Evolutionary conservation across 2,888 invertebrate genomes (phyloP).

Genomic region (Lymantria monacha): DNA sequence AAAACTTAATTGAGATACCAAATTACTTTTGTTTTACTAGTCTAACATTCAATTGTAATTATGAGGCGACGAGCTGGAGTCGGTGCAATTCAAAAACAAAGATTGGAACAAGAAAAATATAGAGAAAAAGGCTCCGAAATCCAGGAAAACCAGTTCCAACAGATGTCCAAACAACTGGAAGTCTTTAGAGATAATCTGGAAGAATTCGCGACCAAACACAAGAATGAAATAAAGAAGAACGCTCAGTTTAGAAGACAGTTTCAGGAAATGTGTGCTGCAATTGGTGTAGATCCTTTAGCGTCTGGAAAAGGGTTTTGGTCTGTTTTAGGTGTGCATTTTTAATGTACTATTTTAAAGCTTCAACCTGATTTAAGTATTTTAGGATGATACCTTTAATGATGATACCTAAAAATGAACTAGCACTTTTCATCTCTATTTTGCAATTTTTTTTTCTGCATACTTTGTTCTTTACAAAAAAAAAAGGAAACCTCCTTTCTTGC

Average conservation of each 20-base stretch:
- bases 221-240: slow-evolving; percentile 96
- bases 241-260: slow-evolving; percentile 97
- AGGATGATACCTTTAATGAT: no score
- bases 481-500: no score
- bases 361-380: no score
- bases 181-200: slow-evolving; percentile 95
- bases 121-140: slow-evolving; percentile 95
- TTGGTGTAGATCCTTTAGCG: slow-evolving; percentile 98
- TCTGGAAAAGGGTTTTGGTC: slow-evolving; percentile 99
- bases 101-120: slow-evolving; percentile 93
- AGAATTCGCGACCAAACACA: slow-evolving; percentile 97
- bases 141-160: slow-evolving; percentile 95
- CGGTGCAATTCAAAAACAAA: slow-evolving; percentile 95
- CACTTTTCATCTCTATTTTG: no score
- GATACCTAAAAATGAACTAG: no score
- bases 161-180: slow-evolving; percentile 97
- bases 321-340: slow-evolving; percentile 83
- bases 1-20: no score
- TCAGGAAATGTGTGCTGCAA: slow-evolving; percentile 99
- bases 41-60: neutral
- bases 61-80: slow-evolving; percentile 93
- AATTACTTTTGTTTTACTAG: no score
- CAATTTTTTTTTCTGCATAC: no score
- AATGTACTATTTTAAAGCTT: neutral
- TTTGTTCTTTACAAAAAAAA: no score